Evolutionary conservation across 2,888 invertebrate genomes (phyloP), one percentile per base, ranked within the genome.

Genomic region (Apomyelois bistriatella): DNA sequence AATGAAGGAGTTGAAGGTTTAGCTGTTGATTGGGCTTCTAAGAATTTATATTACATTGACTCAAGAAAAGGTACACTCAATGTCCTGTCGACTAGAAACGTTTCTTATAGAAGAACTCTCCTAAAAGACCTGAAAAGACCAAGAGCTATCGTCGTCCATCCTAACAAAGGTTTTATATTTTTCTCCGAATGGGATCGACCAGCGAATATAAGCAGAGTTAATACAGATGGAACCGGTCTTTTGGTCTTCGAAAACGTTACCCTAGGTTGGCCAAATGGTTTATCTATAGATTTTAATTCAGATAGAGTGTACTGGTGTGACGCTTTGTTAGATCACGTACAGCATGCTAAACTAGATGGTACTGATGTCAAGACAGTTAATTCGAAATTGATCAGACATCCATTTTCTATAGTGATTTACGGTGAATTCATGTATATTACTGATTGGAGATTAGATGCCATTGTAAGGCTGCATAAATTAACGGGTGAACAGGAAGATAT

Each of bases 231-330:
- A 1, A 94, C 93, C 0, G 95, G 95, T 62, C 90, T 98, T 15
- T 88, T 96, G 2, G 96, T 98, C 0, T 98, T 99, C 74, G 94
- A 95, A 62, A 96, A 97, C 71, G 93, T 98, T 0, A 96, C 98
- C 0, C 91, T 99, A 0, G 98, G 98, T 2, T 99, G 99, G 99
- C 99, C 99, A 0, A 99, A 99, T 77, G 99, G 99, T 0, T 86
- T 99, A 3, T 96, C 98, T 1, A 96, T 99, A 58, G 99, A 99
- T 82, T 97, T 96, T 72, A 92, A 92, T 36, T 93, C 93, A 13
- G 95, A 98, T 78, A 92, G 98, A 10, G 91, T 99, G 0, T 99
- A 99, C 82, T 99, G 99, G 99, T 98, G 98, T 72, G 99, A 99
- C 76, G 99, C 99, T 2, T 85, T 98, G 1, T 90, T 99, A 6